Conservation (phyloP, 1,140 invertebrate species). For the Aphidius gifuensis region DNA sequence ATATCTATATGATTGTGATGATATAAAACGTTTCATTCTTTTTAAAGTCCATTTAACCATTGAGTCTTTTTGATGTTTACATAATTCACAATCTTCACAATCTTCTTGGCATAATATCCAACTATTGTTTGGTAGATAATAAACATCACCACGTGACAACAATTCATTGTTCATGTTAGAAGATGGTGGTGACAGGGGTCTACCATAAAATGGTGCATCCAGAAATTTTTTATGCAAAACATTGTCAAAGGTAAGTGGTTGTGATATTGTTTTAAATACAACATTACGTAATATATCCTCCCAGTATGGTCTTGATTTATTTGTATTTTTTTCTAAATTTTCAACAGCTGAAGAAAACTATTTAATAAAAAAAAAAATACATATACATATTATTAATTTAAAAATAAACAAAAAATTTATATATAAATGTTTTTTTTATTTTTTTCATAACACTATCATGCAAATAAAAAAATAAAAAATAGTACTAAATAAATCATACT, state of each 20-base stretch:
- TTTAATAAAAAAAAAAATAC: no score
- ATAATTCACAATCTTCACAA: constrained; percentile 37
- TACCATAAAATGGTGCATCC: constrained; percentile 40
- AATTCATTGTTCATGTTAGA: constrained; percentile 19
- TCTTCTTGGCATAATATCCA: constrained; percentile 45
- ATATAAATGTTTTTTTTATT: no score
- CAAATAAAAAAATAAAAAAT: no score
- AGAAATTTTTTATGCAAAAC: constrained; percentile 33
- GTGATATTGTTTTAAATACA: constrained; percentile 40
- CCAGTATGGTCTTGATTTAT: constrained; percentile 16
- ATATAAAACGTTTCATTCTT: constrained; percentile 25
- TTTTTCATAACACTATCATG: no score
- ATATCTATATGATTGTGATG: constrained; percentile 17
- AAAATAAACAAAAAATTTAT: no score
- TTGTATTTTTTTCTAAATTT: no score
- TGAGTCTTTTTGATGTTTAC: constrained; percentile 24
- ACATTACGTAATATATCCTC: constrained; percentile 31
- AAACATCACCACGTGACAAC: constrained; percentile 37
- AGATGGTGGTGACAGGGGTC: constrained; percentile 20
- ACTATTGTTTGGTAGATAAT: constrained; percentile 27
- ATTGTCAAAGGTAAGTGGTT: constrained; percentile 25
- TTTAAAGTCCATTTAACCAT: constrained; percentile 32
- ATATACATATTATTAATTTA: no score
- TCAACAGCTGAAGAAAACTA: no score
- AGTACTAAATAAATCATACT: background rate